Conservation (phyloP, 2,113 vertebrate genomes). For the Gasterosteus nipponicus region DNA sequence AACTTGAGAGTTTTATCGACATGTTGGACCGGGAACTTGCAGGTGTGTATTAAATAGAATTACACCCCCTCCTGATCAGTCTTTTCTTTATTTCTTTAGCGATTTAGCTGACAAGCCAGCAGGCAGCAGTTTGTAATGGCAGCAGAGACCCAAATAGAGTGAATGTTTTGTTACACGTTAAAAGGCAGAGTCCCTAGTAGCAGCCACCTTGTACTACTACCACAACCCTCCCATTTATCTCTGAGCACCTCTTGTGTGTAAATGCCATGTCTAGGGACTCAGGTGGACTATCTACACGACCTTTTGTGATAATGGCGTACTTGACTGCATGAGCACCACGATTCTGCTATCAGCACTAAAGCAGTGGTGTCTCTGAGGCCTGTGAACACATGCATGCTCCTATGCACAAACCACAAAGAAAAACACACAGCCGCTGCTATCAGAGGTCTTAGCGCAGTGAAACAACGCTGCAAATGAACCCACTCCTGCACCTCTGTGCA, state of each 20-base stretch:
- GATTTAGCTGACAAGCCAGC: slow-evolving; percentile 35
- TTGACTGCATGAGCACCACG: slow-evolving; percentile 55
- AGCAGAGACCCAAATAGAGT: slow-evolving; percentile 13
- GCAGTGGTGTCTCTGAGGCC: slow-evolving; percentile 57
- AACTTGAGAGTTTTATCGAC: slow-evolving; percentile 95
- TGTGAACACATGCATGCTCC: background rate
- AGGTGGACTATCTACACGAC: slow-evolving; percentile 62
- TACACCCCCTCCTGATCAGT: slow-evolving; percentile 43
- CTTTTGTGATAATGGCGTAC: slow-evolving; percentile 64
- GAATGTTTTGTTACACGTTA: slow-evolving; percentile 27
- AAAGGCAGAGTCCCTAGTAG: slow-evolving; percentile 14
- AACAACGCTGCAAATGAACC: slow-evolving; percentile 56
- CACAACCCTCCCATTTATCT: slow-evolving; percentile 46
- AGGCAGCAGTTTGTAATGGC: slow-evolving; percentile 14
- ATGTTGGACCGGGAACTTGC: slow-evolving; percentile 93
- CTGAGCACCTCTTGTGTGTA: slow-evolving; percentile 65
- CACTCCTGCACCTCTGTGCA: slow-evolving; percentile 42
- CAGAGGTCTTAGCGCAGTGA: slow-evolving; percentile 41
- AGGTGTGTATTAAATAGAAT: slow-evolving; percentile 83
- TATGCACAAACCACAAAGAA: slow-evolving; percentile 9
- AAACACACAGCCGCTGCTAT: slow-evolving; percentile 55
- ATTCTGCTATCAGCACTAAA: slow-evolving; percentile 66
- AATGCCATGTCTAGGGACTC: slow-evolving; percentile 67
- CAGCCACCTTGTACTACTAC: slow-evolving; percentile 17
- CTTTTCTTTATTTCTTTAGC: slow-evolving; percentile 34